phyloP scores from a whole-genome alignment of 2,888 invertebrate species.

The Ceramica pisi region DNA sequence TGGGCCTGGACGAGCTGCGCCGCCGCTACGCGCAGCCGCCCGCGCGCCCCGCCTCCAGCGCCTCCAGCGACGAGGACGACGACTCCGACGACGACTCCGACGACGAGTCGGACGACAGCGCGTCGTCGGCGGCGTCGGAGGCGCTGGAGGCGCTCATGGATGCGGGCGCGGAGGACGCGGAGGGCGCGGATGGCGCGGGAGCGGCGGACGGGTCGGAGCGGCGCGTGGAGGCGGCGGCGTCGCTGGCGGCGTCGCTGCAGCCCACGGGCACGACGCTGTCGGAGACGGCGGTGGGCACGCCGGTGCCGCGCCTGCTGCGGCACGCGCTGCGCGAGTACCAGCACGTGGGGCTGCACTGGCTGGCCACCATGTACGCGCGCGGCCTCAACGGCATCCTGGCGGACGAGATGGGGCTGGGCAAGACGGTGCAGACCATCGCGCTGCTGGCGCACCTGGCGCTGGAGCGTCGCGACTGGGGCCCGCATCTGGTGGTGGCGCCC shows the following conservation, averaged over 20 bases:
- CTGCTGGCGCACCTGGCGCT: slow-evolving; percentile 98
- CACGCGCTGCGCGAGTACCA: slow-evolving; percentile 98
- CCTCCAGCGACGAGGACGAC: background rate
- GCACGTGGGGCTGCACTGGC: slow-evolving; percentile 99
- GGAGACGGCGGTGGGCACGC: slow-evolving; percentile 97
- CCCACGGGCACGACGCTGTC: slow-evolving; percentile 99
- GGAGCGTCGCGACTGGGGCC: slow-evolving; percentile 98
- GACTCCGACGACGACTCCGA: slow-evolving; percentile 64
- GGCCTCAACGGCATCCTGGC: slow-evolving; percentile 98
- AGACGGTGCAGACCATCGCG: slow-evolving; percentile 99
- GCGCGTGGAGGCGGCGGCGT: slow-evolving; percentile 97
- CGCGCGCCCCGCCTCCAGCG: slow-evolving; percentile 43
- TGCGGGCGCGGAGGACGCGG: no score
- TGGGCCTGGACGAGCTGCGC: slow-evolving; percentile 95
- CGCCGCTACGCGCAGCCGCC: slow-evolving; percentile 91
- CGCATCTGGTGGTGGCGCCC: slow-evolving; percentile 99
- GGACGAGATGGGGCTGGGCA: slow-evolving; percentile 99
- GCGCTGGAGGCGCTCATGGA: slow-evolving; percentile 68
- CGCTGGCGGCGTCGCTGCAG: slow-evolving; percentile 98
- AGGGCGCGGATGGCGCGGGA: no score
- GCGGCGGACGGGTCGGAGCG: slow-evolving; percentile 88
- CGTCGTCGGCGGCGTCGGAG: slow-evolving; percentile 72
- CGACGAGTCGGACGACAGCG: slow-evolving; percentile 63
- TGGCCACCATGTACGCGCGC: slow-evolving; percentile 98
- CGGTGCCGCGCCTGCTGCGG: slow-evolving; percentile 97